Conservation (phyloP, 2,113 vertebrate species). For the Halcyon senegalensis region DNA sequence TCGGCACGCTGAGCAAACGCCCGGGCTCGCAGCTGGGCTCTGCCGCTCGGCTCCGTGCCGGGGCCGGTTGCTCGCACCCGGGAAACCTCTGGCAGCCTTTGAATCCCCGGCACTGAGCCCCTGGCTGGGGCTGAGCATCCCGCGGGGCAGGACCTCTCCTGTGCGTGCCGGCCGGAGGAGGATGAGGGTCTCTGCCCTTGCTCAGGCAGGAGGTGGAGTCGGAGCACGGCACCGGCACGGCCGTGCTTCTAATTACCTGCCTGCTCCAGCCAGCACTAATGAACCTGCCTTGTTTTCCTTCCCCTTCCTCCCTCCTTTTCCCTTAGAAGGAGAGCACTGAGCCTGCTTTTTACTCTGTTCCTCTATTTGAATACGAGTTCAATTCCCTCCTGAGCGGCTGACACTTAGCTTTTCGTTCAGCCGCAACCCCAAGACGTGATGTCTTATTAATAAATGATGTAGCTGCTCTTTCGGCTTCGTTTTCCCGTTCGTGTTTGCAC, state of each 20-base stretch:
- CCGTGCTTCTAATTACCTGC: neutral
- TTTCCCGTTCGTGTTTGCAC: neutral
- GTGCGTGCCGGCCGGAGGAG: neutral
- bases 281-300: neutral
- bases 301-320: neutral
- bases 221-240: fast-evolving
- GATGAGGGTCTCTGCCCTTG: neutral
- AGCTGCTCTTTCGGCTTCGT: neutral
- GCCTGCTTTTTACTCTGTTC: neutral
- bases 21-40: neutral
- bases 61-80: neutral
- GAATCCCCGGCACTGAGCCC: neutral
- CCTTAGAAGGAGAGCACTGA: neutral
- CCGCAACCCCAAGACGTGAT: fast-evolving
- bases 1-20: neutral
- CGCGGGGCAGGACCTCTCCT: neutral
- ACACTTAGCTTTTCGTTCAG: neutral
- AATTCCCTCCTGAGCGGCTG: neutral
- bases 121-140: neutral
- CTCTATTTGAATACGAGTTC: fast-evolving
- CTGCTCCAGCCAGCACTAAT: fast-evolving
- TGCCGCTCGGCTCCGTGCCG: neutral
- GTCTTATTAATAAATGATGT: neutral
- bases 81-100: neutral
- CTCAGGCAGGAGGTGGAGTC: neutral